Conservation (phyloP, 2,797 vertebrate genomes). For the Typhlichthys eigenmanni region DNA sequence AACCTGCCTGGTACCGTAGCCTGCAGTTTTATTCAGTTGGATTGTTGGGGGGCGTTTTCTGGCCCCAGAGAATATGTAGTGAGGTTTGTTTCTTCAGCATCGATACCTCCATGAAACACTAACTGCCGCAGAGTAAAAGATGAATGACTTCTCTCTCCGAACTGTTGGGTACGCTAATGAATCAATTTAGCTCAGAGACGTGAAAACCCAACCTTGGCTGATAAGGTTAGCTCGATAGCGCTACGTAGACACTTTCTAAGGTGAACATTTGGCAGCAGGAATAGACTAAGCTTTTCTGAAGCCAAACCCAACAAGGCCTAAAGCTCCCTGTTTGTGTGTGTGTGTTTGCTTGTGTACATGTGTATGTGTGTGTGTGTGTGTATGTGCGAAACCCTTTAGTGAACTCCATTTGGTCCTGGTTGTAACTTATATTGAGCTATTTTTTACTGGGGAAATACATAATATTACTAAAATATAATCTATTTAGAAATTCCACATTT, state of each 20-base stretch:
- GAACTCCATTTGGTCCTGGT: no score
- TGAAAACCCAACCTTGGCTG: constrained; percentile 35
- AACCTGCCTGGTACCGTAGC: no score
- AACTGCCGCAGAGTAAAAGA: constrained; percentile 30
- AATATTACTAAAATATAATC: no score
- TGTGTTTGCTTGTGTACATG: background rate
- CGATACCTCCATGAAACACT: constrained; percentile 39
- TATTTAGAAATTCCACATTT: no score
- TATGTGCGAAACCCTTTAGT: background rate
- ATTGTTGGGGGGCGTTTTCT: constrained; percentile 24
- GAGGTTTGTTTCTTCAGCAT: constrained; percentile 41
- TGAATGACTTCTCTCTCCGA: constrained; percentile 46
- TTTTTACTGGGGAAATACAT: no score
- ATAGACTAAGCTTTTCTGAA: constrained; percentile 4
- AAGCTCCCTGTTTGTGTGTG: background rate
- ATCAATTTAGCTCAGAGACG: constrained; percentile 48
- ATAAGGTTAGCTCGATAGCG: constrained; percentile 40
- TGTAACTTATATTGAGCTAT: no score
- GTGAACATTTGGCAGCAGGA: constrained; percentile 20
- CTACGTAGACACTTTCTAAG: constrained; percentile 37
- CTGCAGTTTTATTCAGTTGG: no score
- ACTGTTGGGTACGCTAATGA: constrained; percentile 59
- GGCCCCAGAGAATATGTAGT: constrained; percentile 29
- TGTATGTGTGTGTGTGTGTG: background rate
- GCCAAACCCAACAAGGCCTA: constrained; percentile 16